Evolutionary conservation across 2,797 vertebrate genomes (phyloP).

Genomic region (Helarctos malayanus): DNA sequence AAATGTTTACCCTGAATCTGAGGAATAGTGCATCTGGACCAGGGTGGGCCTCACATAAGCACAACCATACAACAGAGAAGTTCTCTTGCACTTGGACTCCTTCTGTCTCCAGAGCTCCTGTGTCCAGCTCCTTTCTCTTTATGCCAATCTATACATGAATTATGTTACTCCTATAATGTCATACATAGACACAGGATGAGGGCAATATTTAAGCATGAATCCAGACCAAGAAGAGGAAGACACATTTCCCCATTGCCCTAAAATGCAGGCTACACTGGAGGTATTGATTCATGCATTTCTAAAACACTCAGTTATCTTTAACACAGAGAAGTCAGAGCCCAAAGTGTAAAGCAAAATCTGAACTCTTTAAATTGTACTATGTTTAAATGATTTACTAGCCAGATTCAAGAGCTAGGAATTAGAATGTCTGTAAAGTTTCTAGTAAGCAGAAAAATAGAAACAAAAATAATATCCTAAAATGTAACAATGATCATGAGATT

Average conservation of each 20-base stretch:
- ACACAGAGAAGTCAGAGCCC: background rate
- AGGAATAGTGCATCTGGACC: background rate
- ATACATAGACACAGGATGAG: background rate
- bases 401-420: background rate
- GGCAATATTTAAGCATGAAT: constrained; percentile 21
- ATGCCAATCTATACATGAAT: background rate
- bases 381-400: background rate
- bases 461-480: constrained; percentile 54
- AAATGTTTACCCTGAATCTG: constrained; percentile 24
- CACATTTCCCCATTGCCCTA: background rate
- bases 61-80: background rate
- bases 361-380: background rate
- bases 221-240: constrained; percentile 15
- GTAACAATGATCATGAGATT: background rate
- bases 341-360: background rate
- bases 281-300: background rate
- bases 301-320: constrained; percentile 10
- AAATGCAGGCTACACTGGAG: background rate
- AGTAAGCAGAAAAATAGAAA: constrained; percentile 24
- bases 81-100: background rate
- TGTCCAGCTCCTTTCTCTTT: background rate
- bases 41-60: background rate
- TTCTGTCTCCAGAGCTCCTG: background rate
- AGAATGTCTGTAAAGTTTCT: constrained; percentile 2
- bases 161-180: background rate